Evolutionary conservation across 2,113 vertebrate species (phyloP), one percentile per base, ranked within the genome.

Genomic region (Dolichallabes microphthalmus): DNA sequence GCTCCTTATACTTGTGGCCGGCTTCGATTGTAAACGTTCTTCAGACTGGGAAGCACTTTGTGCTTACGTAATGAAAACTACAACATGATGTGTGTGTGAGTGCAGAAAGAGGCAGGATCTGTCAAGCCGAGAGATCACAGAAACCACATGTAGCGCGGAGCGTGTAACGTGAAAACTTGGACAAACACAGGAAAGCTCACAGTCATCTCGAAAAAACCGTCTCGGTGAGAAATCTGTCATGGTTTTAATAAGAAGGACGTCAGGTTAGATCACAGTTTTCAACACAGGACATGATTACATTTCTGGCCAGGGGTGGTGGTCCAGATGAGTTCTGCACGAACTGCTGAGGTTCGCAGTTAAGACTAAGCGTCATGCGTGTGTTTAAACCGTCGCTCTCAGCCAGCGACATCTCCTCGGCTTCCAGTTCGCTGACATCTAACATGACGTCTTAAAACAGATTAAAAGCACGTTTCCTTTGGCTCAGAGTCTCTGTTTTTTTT

Each of bases 381-480:
- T 57, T 87, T 76, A 77, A 8, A 20, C 66, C 86, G 84, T 83
- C 86, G 86, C 85, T 87, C 60, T 82, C 69, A 85, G 60, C 57
- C 83, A 85, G 82, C 83, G 83, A 82, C 80, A 83, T 10, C 76
- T 80, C 89, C 88, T 86, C 83, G 89, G 87, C 88, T 30, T 89
- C 85, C 84, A 61, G 30, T 85, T 90, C 86, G 90, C 76, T 85
- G 27, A 45, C 68, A 88, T 87, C 89, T 86, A 90, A 86, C 82
- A 75, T 84, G 76, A 75, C 86, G 84, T 90, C 80, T 82, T 82
- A 87, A n/a, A n/a, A n/a, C 80, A 92, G 91, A 94, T 93, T 90
- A 90, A 92, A 93, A 90, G 88, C 92, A 92, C 91, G 89, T 91
- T 93, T 90, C 89, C 90, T 86, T 84, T 89, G 90, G 87, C 90